Evolutionary conservation across 2,888 invertebrate species (phyloP), one percentile per base, ranked within the genome.

Genomic region (Parochlus steinenii): DNA sequence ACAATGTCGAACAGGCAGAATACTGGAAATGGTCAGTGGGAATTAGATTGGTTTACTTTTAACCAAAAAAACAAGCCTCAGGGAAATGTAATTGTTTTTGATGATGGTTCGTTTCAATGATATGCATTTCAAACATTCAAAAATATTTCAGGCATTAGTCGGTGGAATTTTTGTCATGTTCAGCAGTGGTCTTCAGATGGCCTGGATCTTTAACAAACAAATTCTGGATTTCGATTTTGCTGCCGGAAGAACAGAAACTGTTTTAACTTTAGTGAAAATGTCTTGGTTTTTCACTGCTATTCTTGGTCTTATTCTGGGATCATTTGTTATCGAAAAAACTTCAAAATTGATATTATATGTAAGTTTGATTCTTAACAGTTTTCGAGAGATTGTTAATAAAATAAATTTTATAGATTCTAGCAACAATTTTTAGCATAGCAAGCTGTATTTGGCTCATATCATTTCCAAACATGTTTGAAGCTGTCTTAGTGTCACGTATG

Each of bases 21-120:
- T n/a, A n/a, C n/a, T n/a, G n/a, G n/a, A n/a, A n/a, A n/a, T n/a
- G n/a, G n/a, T n/a, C n/a, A n/a, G n/a, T n/a, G n/a, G n/a, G n/a
- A n/a, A n/a, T n/a, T n/a, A n/a, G 23, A 36, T 12, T 39, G 39
- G 39, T 20, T 32, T 16, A 30, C 32, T 29, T 31, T 22, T 11
- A 23, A 31, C 11, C 39, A 39, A 12, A 39, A 39, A 18, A 33
- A 39, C 27, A 39, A 39, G 12, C 39, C 39, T 22, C 39, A 39
- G 20, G 30, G 25, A 2, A 39, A 39, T 31, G 39, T 26, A 25
- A 17, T 33, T 17, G 14, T 19, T n/a, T 24, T 17, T 11, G 33
- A 26, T 33, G 26, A 27, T 12, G 8, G 4, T 8, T n/a, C 8
- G 16, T n/a, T 27, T 3, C 7, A 5, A 24, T 24, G 31, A 29